Evolutionary conservation across 2,888 invertebrate species (phyloP), one percentile per base, ranked within the genome.

Genomic region (Lithophane socia): DNA sequence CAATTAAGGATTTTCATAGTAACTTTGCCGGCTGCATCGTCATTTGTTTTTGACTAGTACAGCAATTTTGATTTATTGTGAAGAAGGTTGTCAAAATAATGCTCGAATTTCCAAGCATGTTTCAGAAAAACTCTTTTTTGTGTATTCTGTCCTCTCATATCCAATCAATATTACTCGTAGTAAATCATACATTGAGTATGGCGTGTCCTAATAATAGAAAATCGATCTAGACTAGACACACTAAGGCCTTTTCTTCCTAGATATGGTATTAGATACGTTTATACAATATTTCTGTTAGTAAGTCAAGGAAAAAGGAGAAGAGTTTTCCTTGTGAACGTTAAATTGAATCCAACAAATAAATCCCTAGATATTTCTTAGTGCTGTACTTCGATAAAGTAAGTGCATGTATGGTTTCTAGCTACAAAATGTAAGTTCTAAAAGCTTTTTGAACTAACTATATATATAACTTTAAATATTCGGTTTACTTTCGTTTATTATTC

Each of bases 271-370:
- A 60, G 16, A 9, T 44, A 49, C 8, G 9, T 77, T 80, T 56
- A 0, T 21, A 63, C 24, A 79, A 79, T 18, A 16, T 47, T 63
- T 37, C 37, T 24, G 2, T 21, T n/a, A 47, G 37, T 56, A 73
- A 60, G 29, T 37, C n/a, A 49, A 77, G 49, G 66, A 29, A 79
- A 61, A 42, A 47, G 29, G 54, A 24, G 56, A 29, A 56, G 2
- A n/a, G n/a, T 73, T 63, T 54, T 42, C 56, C 58, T 73, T 80
- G 80, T 80, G n/a, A 73, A 64, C 56, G 29, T 80, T 49, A 49
- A 79, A 77, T 80, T 80, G 73, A 80, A 44, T 72, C 29, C n/a
- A 72, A 77, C 63, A 56, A 72, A 80, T 49, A 64, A 77, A 73
- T 64, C 73, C 29, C 49, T 44, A 1, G 79, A 1, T 56, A 72